Evolutionary conservation across 1,140 invertebrate species (phyloP).

Genomic region (Temnothorax nylanderi): DNA sequence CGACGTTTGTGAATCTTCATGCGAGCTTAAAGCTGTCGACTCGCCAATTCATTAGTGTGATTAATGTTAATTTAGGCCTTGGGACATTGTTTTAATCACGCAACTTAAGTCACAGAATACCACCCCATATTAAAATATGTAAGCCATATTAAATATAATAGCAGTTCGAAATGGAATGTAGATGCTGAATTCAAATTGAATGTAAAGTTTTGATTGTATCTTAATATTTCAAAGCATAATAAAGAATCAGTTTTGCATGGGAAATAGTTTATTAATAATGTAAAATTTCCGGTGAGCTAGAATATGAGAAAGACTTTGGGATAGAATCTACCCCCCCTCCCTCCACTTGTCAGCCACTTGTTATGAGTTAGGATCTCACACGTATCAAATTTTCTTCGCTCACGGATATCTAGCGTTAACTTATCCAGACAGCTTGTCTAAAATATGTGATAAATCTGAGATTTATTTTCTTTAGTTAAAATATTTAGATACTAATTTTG

Average conservation of each 20-base stretch:
- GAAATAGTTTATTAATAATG: not conserved
- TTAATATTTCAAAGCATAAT: conserved; percentile 1
- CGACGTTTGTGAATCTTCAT: not conserved
- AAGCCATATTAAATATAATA: not conserved
- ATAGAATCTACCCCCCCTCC: not conserved
- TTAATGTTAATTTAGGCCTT: not conserved
- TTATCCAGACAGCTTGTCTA: not conserved
- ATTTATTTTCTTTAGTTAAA: not conserved
- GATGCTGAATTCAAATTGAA: not conserved
- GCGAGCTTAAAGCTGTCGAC: not conserved
- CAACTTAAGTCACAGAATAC: not conserved
- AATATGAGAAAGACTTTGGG: not conserved
- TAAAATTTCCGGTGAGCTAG: not conserved
- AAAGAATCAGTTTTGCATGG: not conserved
- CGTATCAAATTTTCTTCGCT: conserved; percentile 8
- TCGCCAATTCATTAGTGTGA: not conserved
- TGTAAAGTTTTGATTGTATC: conserved; percentile 12
- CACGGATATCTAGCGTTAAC: not conserved
- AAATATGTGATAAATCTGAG: conserved; percentile 1
- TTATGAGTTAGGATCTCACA: not conserved
- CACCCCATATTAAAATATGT: not conserved
- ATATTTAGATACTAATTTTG: not conserved
- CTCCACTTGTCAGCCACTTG: not conserved
- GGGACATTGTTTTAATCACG: not conserved
- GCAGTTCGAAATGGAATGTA: not conserved